Base-by-base conservation (phyloP, 2,888 invertebrate genomes). In the Epinotia nisella region DNA sequence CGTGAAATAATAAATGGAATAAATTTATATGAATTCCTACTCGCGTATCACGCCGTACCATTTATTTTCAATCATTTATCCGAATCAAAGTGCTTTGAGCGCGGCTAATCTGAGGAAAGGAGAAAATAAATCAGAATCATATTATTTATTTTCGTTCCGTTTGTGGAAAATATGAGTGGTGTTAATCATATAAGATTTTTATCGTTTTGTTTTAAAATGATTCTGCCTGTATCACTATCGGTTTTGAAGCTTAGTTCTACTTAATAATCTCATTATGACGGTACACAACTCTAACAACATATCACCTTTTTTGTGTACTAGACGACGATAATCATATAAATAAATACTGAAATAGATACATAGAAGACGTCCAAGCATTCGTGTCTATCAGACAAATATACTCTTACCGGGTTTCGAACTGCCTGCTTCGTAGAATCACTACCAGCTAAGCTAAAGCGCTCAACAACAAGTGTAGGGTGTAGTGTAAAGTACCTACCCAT, bases 11-110 rank as follows among this genome's bases (percentile, higher is more conserved):
- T 61, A 70, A 70, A 58, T 49, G 7, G 29, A 58, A 71, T 71
- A 51, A 65, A 71, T 59, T 65, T 41, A 71, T 65, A 41, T n/a
- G n/a, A n/a, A n/a, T 71, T 59, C 71, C 65, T 24, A 55, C 39
- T 41, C 51, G 51, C 49, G 58, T 70, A 64, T 58, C 49, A 24
- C 24, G 49, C 56, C 29, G 35, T 35, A 24, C 45, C 49, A 49
- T 51, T 53, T 65, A 58, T 51, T 58, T 64, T 59, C 58, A 65
- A 71, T 71, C 35, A 71, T 59, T 51, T 51, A 69, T 61, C 53
- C 60, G 53, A 49, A 65, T 71, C 51, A 10, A 39, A 53, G 39
- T 51, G 51, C 41, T 19, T 13, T 39, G 51, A 64, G 35, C 64
- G 29, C n/a, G 62, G 61, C 61, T 62, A 62, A 70, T 70, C 29